Evolutionary conservation across 2,888 invertebrate species (phyloP), one percentile per base, ranked within the genome.

Genomic region (Tetragnatha montana): DNA sequence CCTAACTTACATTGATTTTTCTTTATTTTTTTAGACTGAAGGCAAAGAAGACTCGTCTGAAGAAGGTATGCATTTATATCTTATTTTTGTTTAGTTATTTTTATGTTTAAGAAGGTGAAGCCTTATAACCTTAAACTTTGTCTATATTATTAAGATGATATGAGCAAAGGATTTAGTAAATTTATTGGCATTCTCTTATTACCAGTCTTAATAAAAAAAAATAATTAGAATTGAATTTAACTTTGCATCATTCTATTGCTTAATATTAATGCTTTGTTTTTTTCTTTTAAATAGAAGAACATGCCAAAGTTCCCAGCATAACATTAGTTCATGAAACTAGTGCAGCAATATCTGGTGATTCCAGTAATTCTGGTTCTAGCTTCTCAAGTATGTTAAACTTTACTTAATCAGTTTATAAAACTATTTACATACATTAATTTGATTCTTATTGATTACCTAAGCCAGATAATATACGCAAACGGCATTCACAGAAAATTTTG

Each of bases 341-440:
- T 81, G 69, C 80, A 19, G 69, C 70, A 10, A 75, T 79, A 71
- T 69, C 84, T 49, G 50, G 76, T 17, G 89, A 89, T 81, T 89
- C 85, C n/a, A 85, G 75, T 70, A 35, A 70, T 50, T 89, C 89
- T 70, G 69, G 80, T 2, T 87, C 87, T 81, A 84, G 75, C 47
- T 89, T 80, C 49, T 89, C 89, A 84, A 89, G 89, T 89, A 84
- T 69, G 74, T 82, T 47, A 22, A 79, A 22, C 2, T 22, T 78
- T 60, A 2, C 47, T 80, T 86, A 50, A 1, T 17, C 76, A 74
- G 14, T 22, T 12, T 79, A 3, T 51, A 21, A 22, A 17, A 60
- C 1, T 60, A 60, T n/a, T n/a, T n/a, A n/a, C n/a, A n/a, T n/a
- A n/a, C n/a, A 50, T 76, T 0, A 7, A 19, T 74, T 74, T 14